phyloP scores from a whole-genome alignment of 2,888 invertebrate species.

The Mythimna pallens region DNA sequence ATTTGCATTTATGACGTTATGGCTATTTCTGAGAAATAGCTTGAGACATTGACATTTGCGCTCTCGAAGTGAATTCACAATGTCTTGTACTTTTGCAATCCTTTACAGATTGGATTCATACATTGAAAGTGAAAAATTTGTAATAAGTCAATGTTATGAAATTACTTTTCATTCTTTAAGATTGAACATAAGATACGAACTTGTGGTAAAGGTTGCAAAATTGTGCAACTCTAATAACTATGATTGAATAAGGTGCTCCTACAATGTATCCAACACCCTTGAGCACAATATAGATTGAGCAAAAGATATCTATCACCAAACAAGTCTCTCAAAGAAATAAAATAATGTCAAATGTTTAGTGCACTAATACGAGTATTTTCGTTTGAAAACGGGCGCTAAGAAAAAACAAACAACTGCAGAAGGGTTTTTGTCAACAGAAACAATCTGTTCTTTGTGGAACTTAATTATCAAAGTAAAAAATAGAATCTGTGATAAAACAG shows the following conservation, averaged over 20 bases:
- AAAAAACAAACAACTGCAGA: conserved; percentile 21
- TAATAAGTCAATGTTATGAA: not conserved
- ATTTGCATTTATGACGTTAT: conserved; percentile 53
- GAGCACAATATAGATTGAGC: not conserved
- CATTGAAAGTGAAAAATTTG: conserved; percentile 20
- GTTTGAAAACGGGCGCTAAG: conserved; percentile 14
- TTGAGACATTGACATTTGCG: conserved; percentile 6
- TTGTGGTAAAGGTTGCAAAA: conserved; percentile 21
- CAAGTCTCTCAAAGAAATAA: conserved; percentile 4
- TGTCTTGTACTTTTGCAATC: conserved; percentile 7
- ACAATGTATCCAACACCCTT: conserved; percentile 16
- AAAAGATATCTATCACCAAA: not conserved
- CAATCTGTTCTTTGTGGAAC: not conserved
- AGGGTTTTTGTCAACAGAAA: conserved; percentile 1
- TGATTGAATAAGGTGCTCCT: not conserved
- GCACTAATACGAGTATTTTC: not conserved
- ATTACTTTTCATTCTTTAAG: conserved; percentile 15
- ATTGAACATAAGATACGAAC: conserved; percentile 11
- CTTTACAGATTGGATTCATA: not conserved
- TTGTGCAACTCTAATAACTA: conserved; percentile 16
- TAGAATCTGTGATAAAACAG: conserved; percentile 10
- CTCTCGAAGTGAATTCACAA: conserved; percentile 5
- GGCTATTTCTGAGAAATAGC: conserved; percentile 43
- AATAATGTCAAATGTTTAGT: not conserved
- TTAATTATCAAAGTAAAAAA: not conserved